A percentile compares a stretch with the other conserved stretches of the same genome.
Conservation (phyloP, 2,113 vertebrate genomes). For the Oenanthe oenanthe region DNA sequence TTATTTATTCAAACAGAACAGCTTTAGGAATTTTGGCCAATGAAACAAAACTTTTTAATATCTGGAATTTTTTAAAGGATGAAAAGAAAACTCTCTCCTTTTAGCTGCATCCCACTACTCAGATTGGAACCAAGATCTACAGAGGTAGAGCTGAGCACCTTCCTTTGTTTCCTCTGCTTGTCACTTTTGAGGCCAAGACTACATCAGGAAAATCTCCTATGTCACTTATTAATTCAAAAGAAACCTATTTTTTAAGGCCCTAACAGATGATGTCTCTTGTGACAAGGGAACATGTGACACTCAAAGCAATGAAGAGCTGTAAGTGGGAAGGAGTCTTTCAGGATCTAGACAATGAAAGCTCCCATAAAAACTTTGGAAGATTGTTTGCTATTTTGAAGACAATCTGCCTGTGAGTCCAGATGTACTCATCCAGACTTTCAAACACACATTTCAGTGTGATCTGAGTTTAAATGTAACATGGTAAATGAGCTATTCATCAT, state of each 20-base stretch:
- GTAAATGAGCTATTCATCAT: neutral
- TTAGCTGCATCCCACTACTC: neutral
- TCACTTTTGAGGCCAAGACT: neutral
- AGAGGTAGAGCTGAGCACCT: neutral
- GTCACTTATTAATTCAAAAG: neutral
- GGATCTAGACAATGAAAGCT: neutral
- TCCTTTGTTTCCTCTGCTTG: neutral
- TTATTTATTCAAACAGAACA: neutral
- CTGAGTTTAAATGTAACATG: neutral
- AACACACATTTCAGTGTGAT: neutral
- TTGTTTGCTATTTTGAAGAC: neutral
- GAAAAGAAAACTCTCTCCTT: neutral
- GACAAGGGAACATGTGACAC: neutral
- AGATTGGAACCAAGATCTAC: neutral
- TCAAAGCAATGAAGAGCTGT: neutral
- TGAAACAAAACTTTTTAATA: neutral
- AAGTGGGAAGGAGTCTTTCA: neutral
- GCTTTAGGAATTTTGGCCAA: neutral
- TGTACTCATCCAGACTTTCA: neutral
- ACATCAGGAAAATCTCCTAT: neutral
- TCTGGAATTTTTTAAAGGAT: neutral
- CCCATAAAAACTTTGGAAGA: neutral
- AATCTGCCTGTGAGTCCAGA: neutral
- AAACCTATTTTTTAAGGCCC: neutral
- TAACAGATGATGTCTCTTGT: neutral